phyloP scores from a whole-genome alignment of 1,140 invertebrate species.

The Archegozetes longisetosus region DNA sequence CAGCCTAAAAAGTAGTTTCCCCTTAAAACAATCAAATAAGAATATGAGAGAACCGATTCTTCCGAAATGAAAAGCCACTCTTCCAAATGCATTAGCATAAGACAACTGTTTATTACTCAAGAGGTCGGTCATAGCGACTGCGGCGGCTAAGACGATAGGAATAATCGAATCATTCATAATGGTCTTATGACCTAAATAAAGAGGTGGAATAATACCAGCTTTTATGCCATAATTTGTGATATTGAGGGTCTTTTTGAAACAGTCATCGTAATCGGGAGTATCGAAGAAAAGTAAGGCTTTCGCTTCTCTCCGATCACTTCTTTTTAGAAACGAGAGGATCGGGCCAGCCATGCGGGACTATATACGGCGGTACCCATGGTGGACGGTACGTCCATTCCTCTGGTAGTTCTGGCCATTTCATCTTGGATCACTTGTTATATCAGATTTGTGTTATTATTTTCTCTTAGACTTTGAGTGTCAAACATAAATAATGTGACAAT shows the following conservation, averaged over 20 bases:
- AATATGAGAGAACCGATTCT: no score
- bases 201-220: not conserved
- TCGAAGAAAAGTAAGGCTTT: not conserved
- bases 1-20: no score
- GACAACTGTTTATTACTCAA: not conserved
- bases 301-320: not conserved
- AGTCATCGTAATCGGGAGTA: slow-evolving; percentile 3
- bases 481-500: no score
- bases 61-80: not conserved
- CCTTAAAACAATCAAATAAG: no score
- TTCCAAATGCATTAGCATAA: not conserved
- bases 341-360: no score
- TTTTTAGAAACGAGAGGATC: not conserved
- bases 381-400: not conserved
- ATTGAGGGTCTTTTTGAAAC: not conserved
- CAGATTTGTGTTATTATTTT: no score
- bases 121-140: not conserved
- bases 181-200: no score
- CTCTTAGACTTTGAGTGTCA: no score
- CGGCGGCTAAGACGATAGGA: not conserved
- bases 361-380: not conserved
- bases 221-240: not conserved
- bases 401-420: no score
- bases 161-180: not conserved
- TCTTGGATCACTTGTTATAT: no score